These are phyloP conservation scores for Polypedilum vanderplanki DNA, from an alignment of 1,140 invertebrate species.

Conservation along the genomic window DNA sequence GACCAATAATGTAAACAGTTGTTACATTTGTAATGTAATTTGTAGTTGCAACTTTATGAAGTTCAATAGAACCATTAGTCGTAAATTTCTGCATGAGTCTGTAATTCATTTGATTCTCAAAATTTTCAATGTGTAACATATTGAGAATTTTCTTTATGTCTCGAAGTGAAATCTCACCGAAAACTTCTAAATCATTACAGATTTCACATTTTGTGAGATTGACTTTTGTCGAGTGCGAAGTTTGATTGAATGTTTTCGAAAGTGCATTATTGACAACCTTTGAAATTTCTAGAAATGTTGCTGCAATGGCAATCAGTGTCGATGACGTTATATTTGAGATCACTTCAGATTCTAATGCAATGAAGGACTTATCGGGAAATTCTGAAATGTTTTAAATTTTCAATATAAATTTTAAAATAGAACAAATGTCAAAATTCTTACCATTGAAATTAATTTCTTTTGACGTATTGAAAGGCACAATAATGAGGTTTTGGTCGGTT, in stretches of 20 bases:
- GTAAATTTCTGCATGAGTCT: neutral
- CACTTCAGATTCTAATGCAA: neutral
- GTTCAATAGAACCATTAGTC: neutral
- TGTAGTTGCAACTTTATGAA: neutral
- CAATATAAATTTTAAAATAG: neutral
- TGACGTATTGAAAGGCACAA: neutral
- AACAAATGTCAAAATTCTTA: neutral
- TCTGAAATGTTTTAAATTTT: neutral
- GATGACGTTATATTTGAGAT: neutral
- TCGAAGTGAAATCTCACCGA: neutral
- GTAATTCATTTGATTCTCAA: slow-evolving; percentile 10
- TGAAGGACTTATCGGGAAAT: neutral
- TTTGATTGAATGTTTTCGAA: neutral
- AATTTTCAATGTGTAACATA: neutral
- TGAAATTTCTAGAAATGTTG: neutral
- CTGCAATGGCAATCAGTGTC: neutral
- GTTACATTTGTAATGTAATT: neutral
- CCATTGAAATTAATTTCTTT: neutral
- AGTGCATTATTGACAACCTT: neutral
- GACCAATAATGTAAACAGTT: neutral
- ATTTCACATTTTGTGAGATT: neutral
- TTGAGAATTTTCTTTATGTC: neutral
- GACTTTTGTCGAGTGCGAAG: neutral
- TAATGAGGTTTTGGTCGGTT: neutral
- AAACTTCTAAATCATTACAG: neutral